Percentiles rank a stretch among this genome's conserved stretches.
Conservation (phyloP, 30 jellyfish, hydroid and myxozoan genomes). For the Aurelia sp. region DNA sequence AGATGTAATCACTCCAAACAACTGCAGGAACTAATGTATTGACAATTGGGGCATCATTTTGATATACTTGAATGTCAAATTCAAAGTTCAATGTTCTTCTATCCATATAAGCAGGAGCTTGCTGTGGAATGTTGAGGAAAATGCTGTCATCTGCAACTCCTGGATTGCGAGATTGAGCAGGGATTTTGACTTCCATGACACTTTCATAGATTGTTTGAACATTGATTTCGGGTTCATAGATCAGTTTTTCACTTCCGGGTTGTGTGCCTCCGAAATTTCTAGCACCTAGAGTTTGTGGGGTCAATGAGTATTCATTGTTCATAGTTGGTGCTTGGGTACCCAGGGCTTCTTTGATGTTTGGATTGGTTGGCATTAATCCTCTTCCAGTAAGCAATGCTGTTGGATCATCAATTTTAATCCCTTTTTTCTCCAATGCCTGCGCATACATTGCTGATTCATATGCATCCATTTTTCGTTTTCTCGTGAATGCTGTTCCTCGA, state of each 20-base stretch:
- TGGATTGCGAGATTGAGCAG: not conserved
- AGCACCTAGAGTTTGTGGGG: not conserved
- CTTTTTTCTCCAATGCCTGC: no score
- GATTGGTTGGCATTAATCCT: not conserved
- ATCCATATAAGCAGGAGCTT: no score
- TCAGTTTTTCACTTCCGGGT: not conserved
- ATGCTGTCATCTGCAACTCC: not conserved
- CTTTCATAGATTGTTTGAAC: not conserved
- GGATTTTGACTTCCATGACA: not conserved
- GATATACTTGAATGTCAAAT: no score
- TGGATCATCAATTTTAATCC: no score
- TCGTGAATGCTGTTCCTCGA: no score
- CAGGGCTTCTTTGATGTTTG: not conserved
- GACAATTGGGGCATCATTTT: no score
- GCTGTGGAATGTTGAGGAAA: no score
- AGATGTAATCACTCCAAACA: no score
- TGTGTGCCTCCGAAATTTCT: not conserved
- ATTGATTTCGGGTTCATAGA: not conserved
- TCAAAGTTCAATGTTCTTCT: no score
- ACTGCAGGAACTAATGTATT: no score
- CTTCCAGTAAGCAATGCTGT: not conserved
- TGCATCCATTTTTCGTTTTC: no score
- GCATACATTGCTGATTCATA: no score
- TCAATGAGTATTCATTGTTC: not conserved
- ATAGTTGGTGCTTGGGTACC: not conserved